Conservation (phyloP, 2,888 invertebrate genomes). For the Sesia apiformis region DNA sequence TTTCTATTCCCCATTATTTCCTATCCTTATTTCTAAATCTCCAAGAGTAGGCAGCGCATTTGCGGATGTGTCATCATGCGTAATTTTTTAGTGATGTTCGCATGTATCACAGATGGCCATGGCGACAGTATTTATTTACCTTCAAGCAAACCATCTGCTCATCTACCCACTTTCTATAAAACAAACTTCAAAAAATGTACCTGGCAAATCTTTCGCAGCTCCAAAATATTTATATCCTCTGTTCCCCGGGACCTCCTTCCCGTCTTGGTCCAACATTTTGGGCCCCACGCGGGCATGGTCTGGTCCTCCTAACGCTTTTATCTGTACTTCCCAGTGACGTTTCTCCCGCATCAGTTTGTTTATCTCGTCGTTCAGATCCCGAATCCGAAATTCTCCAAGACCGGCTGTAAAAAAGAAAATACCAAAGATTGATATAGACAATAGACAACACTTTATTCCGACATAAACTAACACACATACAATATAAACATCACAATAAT, state of each 20-base stretch:
- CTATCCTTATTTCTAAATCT: too few species aligned
- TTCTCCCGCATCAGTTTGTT: conserved; percentile 97
- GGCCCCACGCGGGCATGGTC: conserved; percentile 95
- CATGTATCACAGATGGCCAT: too few species aligned
- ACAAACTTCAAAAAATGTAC: conserved; percentile 28
- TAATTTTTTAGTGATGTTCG: too few species aligned
- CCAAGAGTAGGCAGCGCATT: too few species aligned
- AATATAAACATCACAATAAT: too few species aligned
- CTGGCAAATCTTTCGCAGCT: conserved; percentile 97
- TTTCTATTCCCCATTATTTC: too few species aligned
- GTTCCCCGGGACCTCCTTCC: conserved; percentile 97
- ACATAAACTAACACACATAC: too few species aligned
- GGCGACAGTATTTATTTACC: too few species aligned
- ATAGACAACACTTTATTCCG: too few species aligned
- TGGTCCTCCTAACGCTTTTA: conserved; percentile 94
- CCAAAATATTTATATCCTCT: conserved; percentile 99
- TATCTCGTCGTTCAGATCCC: conserved; percentile 99
- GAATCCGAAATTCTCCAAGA: conserved; percentile 97
- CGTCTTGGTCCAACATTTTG: conserved; percentile 93
- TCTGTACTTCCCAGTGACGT: conserved; percentile 98
- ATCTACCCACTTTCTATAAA: background rate
- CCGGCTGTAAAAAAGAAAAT: conserved; percentile 78
- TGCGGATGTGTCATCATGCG: too few species aligned
- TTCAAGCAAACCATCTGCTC: too few species aligned
- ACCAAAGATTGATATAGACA: too few species aligned